Evolutionary conservation across 2,113 vertebrate genomes (phyloP).

Genomic region (Phaetusa simplex): DNA sequence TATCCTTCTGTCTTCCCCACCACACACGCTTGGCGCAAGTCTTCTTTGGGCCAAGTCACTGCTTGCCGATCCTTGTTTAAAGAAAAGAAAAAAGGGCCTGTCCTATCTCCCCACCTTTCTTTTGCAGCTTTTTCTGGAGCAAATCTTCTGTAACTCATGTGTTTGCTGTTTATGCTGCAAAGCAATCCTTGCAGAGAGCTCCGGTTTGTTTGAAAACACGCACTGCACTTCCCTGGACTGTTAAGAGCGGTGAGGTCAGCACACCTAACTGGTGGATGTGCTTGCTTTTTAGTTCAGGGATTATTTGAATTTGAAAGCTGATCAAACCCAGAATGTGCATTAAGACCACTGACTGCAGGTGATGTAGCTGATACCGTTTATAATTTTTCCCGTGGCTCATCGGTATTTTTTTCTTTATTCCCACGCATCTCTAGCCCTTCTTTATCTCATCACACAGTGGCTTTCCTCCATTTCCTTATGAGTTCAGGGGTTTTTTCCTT

Average conservation of each 20-base stretch:
- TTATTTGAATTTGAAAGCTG: neutral
- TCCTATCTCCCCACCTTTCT: neutral
- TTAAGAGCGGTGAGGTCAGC: neutral
- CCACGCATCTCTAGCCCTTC: neutral
- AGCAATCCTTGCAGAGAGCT: neutral
- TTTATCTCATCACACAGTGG: conserved; percentile 51
- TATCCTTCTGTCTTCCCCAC: neutral
- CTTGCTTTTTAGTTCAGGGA: neutral
- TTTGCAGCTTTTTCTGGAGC: neutral
- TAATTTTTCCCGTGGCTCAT: neutral
- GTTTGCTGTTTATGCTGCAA: neutral
- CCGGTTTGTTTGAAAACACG: neutral
- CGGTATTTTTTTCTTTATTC: neutral
- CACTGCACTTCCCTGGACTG: neutral
- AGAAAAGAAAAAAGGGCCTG: neutral
- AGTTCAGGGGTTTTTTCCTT: conserved; percentile 5
- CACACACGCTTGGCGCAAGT: neutral
- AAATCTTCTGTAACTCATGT: neutral
- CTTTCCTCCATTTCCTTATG: conserved; percentile 56
- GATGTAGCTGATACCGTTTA: neutral
- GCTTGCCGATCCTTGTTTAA: neutral
- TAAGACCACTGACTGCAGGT: neutral
- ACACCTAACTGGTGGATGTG: neutral
- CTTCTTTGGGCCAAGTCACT: neutral
- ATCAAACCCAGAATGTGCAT: neutral